Evolutionary conservation across 2,888 invertebrate genomes (phyloP).

Genomic region (Drosophila meridionalis): DNA sequence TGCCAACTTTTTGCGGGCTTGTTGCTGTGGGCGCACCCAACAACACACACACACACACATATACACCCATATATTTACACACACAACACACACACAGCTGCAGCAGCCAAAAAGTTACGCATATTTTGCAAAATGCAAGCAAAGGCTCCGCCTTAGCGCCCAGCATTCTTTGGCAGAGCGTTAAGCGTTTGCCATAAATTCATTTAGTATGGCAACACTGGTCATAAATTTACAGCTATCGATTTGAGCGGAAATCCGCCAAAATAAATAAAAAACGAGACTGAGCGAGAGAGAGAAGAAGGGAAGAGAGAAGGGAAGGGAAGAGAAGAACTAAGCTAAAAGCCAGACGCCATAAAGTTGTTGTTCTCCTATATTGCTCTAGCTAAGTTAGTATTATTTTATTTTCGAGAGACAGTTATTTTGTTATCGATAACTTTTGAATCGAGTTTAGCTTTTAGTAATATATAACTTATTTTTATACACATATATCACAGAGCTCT

Average conservation of each 20-base stretch:
- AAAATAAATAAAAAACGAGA: constrained; percentile 15
- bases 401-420: too few relatives aligned
- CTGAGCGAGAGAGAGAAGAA: constrained; percentile 1
- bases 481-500: too few relatives aligned
- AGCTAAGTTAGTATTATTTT: neutral
- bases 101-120: constrained; percentile 57
- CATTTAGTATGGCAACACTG: constrained; percentile 77
- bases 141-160: neutral
- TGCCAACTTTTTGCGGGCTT: constrained; percentile 74
- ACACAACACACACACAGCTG: constrained; percentile 3
- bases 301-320: neutral
- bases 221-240: constrained; percentile 71
- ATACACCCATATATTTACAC: neutral
- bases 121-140: constrained; percentile 59
- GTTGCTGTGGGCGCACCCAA: constrained; percentile 43
- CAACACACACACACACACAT: constrained; percentile 20
- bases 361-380: constrained; percentile 34
- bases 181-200: constrained; percentile 75
- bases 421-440: neutral
- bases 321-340: constrained; percentile 30
- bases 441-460: too few relatives aligned
- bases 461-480: too few relatives aligned
- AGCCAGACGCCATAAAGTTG: constrained; percentile 59
- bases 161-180: constrained; percentile 20
- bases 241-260: constrained; percentile 64